phyloP scores from a whole-genome alignment of 2,113 vertebrate species.

The Leptobrachium leishanense region DNA sequence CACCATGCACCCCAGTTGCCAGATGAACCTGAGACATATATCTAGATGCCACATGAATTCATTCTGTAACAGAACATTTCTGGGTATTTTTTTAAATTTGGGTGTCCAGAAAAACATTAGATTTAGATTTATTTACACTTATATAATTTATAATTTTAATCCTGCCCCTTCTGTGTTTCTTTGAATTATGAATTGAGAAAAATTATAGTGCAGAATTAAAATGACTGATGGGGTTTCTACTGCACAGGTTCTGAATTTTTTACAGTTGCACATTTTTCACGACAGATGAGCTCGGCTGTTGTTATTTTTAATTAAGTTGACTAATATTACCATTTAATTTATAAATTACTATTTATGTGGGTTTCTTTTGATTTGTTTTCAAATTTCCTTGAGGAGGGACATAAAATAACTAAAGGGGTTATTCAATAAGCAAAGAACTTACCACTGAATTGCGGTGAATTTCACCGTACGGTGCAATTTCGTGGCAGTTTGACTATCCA shows the following conservation, averaged over 20 bases:
- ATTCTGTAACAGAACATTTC: not conserved
- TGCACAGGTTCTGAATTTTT: not conserved
- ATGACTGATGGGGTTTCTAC: not conserved
- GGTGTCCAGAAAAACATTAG: not conserved
- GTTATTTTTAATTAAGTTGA: not conserved
- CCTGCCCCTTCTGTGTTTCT: constrained; percentile 2
- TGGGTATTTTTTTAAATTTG: not conserved
- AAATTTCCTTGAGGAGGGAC: too few species aligned
- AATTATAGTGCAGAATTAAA: not conserved
- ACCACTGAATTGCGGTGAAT: too few species aligned
- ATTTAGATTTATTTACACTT: not conserved
- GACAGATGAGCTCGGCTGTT: not conserved
- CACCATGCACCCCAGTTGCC: constrained; percentile 6
- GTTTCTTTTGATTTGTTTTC: not conserved
- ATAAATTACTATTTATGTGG: not conserved
- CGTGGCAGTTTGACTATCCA: too few species aligned
- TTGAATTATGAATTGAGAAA: not conserved
- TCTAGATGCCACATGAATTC: constrained; percentile 3
- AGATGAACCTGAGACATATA: not conserved
- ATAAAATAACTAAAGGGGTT: too few species aligned
- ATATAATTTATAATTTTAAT: not conserved
- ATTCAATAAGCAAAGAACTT: too few species aligned
- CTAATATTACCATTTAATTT: not conserved
- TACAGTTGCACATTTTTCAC: not conserved
- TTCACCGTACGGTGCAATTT: too few species aligned